These are phyloP conservation scores for Rhinolophus ferrumequinum DNA, from an alignment of 2,113 vertebrate species.

Conservation along the genomic window DNA sequence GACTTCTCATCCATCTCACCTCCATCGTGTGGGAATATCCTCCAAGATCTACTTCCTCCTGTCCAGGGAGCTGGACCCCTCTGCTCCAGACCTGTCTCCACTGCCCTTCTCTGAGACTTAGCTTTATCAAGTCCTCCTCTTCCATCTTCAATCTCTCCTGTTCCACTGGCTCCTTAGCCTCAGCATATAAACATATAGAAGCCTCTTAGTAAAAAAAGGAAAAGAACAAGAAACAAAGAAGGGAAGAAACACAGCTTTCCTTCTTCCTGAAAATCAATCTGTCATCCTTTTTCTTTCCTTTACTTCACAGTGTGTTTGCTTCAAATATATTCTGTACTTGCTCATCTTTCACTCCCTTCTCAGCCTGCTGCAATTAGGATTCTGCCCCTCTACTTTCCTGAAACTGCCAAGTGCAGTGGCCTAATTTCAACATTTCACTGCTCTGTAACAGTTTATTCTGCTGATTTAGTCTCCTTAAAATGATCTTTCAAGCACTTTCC, in stretches of 20 bases:
- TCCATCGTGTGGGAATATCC: accelerated
- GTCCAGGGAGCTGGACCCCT: not conserved
- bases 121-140: not conserved
- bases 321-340: not conserved
- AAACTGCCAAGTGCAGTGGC: constrained; percentile 59
- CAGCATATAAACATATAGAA: not conserved
- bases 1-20: not conserved
- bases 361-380: not conserved
- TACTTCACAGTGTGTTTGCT: not conserved
- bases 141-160: not conserved
- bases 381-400: not conserved
- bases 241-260: not conserved
- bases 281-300: not conserved
- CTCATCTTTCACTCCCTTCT: not conserved
- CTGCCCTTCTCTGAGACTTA: not conserved
- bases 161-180: not conserved
- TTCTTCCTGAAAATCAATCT: not conserved
- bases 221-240: not conserved
- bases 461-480: constrained; percentile 17
- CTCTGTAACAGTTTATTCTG: not conserved
- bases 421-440: constrained; percentile 16
- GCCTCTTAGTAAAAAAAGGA: not conserved
- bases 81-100: not conserved
- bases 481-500: not conserved
- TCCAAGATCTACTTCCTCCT: not conserved